Evolutionary conservation across 2,113 vertebrate species (phyloP), one percentile per base, ranked within the genome.

Genomic region (Limanda limanda): DNA sequence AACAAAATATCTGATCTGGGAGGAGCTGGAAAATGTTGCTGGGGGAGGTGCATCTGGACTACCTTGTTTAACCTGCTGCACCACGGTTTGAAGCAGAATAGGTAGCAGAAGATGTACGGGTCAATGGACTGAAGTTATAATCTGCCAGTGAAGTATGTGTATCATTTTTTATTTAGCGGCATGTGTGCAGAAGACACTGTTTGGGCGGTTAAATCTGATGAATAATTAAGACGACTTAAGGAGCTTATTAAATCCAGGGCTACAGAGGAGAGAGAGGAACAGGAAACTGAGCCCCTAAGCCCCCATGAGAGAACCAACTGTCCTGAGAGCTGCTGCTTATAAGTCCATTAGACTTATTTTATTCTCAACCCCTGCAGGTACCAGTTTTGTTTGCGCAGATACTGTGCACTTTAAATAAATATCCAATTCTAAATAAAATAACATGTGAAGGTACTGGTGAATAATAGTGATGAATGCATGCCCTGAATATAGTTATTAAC

Each of bases 161-260:
- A 55, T 66, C 27, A 2, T n/a, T 54, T 78, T 81, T 40, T 37
- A 57, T 61, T 40, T 21, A 23, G 60, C 20, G 57, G 60, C 61
- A 56, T 37, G 64, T 80, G 76, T 78, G 71, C 54, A 45, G 60
- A 56, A 66, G 67, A 86, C 58, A 67, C 54, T 73, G 69, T 79
- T 83, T 74, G 70, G 82, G 66, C 77, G 87, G 82, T 88, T 92
- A 89, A 86, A 81, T 55, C 64, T 68, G 75, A 88, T 91, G 85
- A 93, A 92, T 92, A 92, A 92, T 92, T 89, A 82, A 93, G 64
- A 68, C 2, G 24, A 79, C 27, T 87, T 90, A 92, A 92, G 86
- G 77, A 88, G 87, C 84, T 89, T 89, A 92, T 91, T 89, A 88
- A 88, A 80, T 84, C 76, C 74, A 45, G 74, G 55, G 64, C 65